Evolutionary conservation across 2,888 invertebrate species (phyloP), one percentile per base, ranked within the genome.

Genomic region (Trissolcus brochymenae): DNA sequence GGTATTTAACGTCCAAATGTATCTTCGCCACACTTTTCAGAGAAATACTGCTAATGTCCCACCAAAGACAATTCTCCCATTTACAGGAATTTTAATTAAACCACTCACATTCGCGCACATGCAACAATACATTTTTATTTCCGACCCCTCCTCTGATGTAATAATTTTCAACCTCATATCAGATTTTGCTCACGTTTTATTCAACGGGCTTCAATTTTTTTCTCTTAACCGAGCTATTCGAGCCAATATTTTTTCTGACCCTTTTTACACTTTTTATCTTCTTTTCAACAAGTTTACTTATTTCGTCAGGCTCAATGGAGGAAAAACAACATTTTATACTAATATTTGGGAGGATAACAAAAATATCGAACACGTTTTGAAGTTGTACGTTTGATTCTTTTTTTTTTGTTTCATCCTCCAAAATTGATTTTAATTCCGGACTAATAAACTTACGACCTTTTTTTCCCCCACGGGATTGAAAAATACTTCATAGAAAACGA

Each of bases 1-100:
- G 77, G 61, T 75, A 75, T 75, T 77, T 79, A 77, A 79, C 77
- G 76, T 77, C 72, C 67, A 75, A 76, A 71, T 64, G 65, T 71
- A 75, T 68, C 74, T 67, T 73, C 73, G 75, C 68, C 72, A 79
- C 68, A 72, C 79, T 68, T 70, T 76, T 65, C 76, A 65, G 59
- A 66, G 66, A 73, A 79, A 73, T 62, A 54, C 62, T 71, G 71
- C 67, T 67, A 62, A 67, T 72, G 61, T 71, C 64, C 51, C 61
- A 62, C 57, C 51, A 19, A 14, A 16, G 64, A 64, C 60, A 65
- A 76, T 76, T 76, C n/a, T n/a, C 76, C 70, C 56, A 65, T 76
- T 57, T 71, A 46, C 53, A 41, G 61, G 76, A 76, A 76, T 71
- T 65, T 71, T 76, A 76, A 76, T 76, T 76, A 70, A 76, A 71